Evolutionary conservation across 2,888 invertebrate species (phyloP).

Genomic region (Platycnemis pennipes): DNA sequence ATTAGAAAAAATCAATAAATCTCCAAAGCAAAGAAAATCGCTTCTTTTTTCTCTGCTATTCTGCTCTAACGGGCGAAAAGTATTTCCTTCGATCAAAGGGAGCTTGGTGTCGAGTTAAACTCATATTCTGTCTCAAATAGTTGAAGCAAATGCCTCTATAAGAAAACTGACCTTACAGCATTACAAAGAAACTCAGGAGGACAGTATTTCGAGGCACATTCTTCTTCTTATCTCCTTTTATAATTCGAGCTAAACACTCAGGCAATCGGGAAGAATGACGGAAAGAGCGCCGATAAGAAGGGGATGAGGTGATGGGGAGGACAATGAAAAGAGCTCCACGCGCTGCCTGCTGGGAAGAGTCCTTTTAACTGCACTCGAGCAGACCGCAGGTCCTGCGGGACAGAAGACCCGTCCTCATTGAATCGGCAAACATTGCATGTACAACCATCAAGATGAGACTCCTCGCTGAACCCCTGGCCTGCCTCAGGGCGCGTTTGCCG

Average conservation of each 20-base stretch:
- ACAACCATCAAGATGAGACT: constrained; percentile 48
- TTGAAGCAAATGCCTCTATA: too few relatives aligned
- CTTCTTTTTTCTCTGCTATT: too few relatives aligned
- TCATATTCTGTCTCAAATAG: too few relatives aligned
- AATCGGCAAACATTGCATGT: constrained; percentile 48
- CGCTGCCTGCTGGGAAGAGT: neutral
- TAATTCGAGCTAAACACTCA: neutral
- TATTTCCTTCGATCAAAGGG: too few relatives aligned
- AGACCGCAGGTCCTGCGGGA: constrained; percentile 34
- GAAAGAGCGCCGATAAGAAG: neutral
- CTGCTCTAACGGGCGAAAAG: too few relatives aligned
- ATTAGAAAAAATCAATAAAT: too few relatives aligned
- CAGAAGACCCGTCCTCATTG: constrained; percentile 42
- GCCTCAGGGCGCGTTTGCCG: neutral
- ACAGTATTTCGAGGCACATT: too few relatives aligned
- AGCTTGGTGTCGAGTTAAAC: too few relatives aligned
- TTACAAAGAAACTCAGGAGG: too few relatives aligned
- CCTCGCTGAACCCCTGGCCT: neutral
- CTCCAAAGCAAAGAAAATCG: too few relatives aligned
- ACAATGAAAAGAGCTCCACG: neutral
- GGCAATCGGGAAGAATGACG: neutral
- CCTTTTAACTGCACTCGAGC: constrained; percentile 29
- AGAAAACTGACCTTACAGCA: too few relatives aligned
- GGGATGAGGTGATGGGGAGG: neutral
- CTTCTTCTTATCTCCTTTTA: too few relatives aligned